A percentile compares a stretch with the other conserved stretches of the same genome.
These are phyloP conservation scores for Alectoris magna DNA, from an alignment of 2,797 vertebrate species.

Conservation along the genomic window DNA sequence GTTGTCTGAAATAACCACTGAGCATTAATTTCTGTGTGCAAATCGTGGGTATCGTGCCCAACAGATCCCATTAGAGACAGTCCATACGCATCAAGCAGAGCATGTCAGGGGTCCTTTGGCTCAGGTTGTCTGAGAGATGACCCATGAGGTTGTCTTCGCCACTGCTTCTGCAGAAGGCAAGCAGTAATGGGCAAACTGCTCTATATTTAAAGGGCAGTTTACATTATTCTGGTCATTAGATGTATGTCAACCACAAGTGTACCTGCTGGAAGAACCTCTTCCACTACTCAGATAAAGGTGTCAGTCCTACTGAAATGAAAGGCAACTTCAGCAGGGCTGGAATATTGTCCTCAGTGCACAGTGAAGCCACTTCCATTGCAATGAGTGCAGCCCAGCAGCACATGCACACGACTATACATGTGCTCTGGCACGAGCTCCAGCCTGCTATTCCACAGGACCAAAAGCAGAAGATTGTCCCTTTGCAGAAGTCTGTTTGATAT, in stretches of 20 bases:
- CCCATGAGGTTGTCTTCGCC: not conserved
- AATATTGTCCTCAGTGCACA: not conserved
- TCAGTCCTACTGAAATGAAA: not conserved
- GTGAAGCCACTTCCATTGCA: not conserved
- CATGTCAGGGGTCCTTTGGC: not conserved
- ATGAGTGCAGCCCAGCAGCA: not conserved
- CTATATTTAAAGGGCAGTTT: not conserved
- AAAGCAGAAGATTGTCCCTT: not conserved
- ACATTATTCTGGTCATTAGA: not conserved
- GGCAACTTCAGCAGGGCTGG: not conserved
- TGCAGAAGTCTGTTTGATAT: not conserved
- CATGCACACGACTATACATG: rapidly evolving
- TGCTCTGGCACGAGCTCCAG: not conserved
- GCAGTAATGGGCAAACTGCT: not conserved
- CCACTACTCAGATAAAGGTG: not conserved
- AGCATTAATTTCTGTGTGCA: not conserved
- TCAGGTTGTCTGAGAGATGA: not conserved
- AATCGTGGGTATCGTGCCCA: not conserved
- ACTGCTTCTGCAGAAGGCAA: not conserved
- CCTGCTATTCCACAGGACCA: not conserved
- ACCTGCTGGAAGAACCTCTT: not conserved
- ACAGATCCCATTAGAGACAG: rapidly evolving
- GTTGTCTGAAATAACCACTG: rapidly evolving
- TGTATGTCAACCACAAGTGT: rapidly evolving
- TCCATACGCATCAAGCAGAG: not conserved